Conservation (phyloP, 2,113 vertebrate species). For the Rhagologus leucostigma region DNA sequence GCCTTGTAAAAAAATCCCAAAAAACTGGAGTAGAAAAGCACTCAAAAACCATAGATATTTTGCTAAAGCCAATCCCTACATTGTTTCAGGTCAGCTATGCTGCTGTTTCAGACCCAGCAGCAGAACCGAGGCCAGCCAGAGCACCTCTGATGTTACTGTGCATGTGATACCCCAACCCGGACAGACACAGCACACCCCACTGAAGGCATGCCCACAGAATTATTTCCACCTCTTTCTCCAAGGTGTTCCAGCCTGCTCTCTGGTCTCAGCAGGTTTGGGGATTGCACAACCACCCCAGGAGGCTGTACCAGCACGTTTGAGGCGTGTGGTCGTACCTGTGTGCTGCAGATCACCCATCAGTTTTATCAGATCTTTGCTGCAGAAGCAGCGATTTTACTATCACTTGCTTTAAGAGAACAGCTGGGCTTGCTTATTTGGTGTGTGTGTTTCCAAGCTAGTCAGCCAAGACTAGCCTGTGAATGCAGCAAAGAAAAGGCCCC, state of each 20-base stretch:
- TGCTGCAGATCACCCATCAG: background rate
- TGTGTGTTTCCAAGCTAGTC: background rate
- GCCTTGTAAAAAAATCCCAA: background rate
- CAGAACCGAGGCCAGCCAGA: background rate
- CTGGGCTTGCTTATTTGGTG: background rate
- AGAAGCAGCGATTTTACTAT: background rate
- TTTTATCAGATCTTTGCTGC: background rate
- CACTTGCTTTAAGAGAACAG: background rate
- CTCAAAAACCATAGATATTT: background rate
- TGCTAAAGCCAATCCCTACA: background rate
- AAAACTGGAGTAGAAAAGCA: background rate
- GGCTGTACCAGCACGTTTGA: fast-evolving
- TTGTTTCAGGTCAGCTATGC: background rate
- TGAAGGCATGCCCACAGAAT: background rate
- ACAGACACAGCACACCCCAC: background rate
- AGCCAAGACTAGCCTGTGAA: background rate
- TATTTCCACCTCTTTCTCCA: background rate
- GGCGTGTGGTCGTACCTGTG: background rate
- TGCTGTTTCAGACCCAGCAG: background rate
- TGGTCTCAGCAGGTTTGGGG: background rate
- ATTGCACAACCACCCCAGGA: background rate
- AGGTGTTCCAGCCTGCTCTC: background rate
- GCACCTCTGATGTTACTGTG: background rate
- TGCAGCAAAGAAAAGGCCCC: background rate
- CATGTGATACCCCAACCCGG: fast-evolving